A percentile compares a stretch with the other conserved stretches of the same genome.
Conservation (phyloP, 2,888 invertebrate species). For the Sceliomorpha sp. region DNA sequence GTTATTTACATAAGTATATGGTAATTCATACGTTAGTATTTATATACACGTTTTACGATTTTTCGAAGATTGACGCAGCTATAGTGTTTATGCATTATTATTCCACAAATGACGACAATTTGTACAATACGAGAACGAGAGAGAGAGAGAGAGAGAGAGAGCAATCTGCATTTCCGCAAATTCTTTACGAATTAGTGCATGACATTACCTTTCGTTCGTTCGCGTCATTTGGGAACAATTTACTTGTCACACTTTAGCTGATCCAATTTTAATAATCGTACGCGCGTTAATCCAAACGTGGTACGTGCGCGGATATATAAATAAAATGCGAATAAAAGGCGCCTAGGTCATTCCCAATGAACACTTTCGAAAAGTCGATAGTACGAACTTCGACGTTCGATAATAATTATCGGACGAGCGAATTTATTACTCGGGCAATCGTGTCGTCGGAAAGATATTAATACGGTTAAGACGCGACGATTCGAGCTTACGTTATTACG, state of each 20-base stretch:
- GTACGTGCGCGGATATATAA: slow-evolving; percentile 13
- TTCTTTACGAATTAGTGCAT: too few species aligned
- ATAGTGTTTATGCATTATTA: too few species aligned
- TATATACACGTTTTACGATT: too few species aligned
- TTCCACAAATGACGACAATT: too few species aligned
- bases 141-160: not conserved
- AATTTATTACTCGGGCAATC: slow-evolving; percentile 10
- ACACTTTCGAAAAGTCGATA: slow-evolving; percentile 28
- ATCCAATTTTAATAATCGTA: slow-evolving; percentile 28
- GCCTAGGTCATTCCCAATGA: slow-evolving; percentile 32
- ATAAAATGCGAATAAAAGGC: slow-evolving; percentile 38
- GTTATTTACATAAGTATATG: too few species aligned
- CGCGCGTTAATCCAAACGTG: slow-evolving; percentile 21
- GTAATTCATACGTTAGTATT: too few species aligned
- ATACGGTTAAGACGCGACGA: too few species aligned
- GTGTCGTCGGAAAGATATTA: too few species aligned
- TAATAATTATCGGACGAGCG: too few species aligned
- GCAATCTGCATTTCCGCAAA: not conserved
- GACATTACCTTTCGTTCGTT: not conserved
- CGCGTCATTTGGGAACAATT: slow-evolving; percentile 12
- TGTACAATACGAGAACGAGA: too few species aligned
- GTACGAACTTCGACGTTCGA: slow-evolving; percentile 12
- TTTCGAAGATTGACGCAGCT: too few species aligned
- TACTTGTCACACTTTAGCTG: slow-evolving; percentile 29
- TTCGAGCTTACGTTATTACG: too few species aligned